A percentile compares a stretch with the other conserved stretches of the same genome.
These are phyloP conservation scores for Rhyacichthys aspro DNA, from an alignment of 2,797 vertebrate species.

Conservation along the genomic window DNA sequence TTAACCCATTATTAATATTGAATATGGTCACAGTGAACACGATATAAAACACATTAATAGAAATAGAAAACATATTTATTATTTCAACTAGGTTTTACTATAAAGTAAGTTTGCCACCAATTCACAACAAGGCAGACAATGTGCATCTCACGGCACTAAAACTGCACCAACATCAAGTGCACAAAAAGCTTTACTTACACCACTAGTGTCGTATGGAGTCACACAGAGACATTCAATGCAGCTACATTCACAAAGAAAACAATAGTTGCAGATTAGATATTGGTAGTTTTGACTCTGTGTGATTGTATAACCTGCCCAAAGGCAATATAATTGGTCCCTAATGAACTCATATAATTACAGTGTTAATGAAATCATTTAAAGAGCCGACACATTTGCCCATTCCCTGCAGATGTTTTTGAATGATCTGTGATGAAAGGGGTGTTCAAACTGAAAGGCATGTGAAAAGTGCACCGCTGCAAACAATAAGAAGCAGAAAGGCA, in stretches of 20 bases:
- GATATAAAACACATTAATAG: conserved; percentile 63
- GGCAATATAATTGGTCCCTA: conserved; percentile 47
- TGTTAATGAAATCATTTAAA: not conserved
- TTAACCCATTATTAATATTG: conserved; percentile 12
- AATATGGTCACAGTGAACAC: conserved; percentile 77
- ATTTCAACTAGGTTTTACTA: conserved; percentile 45
- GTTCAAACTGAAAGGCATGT: conserved; percentile 13
- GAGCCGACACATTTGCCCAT: conserved; percentile 11
- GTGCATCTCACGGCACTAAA: conserved; percentile 55
- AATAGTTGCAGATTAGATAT: conserved; percentile 30
- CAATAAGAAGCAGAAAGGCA: conserved; percentile 62
- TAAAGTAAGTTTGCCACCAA: conserved; percentile 39
- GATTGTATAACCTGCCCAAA: conserved; percentile 18
- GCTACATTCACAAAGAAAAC: conserved; percentile 72
- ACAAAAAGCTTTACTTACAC: conserved; percentile 43
- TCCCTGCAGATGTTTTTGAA: conserved; percentile 19
- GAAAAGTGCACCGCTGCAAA: conserved; percentile 16
- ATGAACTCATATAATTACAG: not conserved
- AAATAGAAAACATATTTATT: conserved; percentile 47
- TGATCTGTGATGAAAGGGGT: conserved; percentile 3
- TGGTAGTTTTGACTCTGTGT: conserved; percentile 5
- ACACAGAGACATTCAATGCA: conserved; percentile 51
- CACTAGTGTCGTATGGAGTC: conserved; percentile 19
- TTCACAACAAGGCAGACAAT: conserved; percentile 53
- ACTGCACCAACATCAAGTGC: conserved; percentile 53